These are phyloP conservation scores for Lasioglossum lativentre DNA, from an alignment of 2,888 invertebrate species.

Conservation along the genomic window DNA sequence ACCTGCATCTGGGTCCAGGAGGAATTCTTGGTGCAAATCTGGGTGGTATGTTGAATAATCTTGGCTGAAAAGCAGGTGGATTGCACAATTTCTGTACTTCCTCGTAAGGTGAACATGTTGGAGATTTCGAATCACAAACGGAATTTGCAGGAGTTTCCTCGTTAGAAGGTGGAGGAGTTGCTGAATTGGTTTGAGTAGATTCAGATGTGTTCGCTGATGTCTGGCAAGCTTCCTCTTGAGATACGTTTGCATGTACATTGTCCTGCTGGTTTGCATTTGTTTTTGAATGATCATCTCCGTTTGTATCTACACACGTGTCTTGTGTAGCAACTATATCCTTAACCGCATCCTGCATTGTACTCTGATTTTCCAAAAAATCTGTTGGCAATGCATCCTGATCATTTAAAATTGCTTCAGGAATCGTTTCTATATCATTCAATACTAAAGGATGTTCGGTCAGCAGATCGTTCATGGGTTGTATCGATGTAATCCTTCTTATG, in stretches of 20 bases:
- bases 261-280: constrained; percentile 16
- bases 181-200: not conserved
- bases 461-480: not conserved
- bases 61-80: constrained; percentile 30
- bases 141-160: constrained; percentile 30
- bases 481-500: not conserved
- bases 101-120: constrained; percentile 22
- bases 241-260: not conserved
- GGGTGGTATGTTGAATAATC: constrained; percentile 25
- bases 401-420: not conserved
- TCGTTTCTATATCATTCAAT: constrained; percentile 6
- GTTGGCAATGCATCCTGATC: not conserved
- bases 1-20: constrained; percentile 33
- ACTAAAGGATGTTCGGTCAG: not conserved
- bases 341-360: not conserved
- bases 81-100: constrained; percentile 37
- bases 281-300: constrained; percentile 7
- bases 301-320: not conserved
- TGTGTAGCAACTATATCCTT: not conserved
- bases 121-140: constrained; percentile 14
- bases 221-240: constrained; percentile 10
- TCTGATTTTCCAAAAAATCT: constrained; percentile 25
- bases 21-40: constrained; percentile 31
- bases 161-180: not conserved
- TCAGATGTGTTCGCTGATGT: not conserved